Evolutionary conservation across 2,888 invertebrate genomes (phyloP).

Genomic region (Cynaeus angustus): DNA sequence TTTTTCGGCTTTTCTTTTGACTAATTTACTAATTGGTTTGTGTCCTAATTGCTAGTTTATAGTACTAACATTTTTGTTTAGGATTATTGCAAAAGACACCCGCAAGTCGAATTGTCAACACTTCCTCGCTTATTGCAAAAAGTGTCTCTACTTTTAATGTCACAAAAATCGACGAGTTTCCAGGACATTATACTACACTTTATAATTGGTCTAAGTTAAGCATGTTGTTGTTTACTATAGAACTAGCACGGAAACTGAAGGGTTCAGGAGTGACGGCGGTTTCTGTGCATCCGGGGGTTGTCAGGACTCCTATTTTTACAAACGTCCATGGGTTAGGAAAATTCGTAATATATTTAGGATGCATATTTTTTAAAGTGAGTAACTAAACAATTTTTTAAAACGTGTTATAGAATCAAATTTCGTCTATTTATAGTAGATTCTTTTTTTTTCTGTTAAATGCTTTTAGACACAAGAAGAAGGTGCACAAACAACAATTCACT

Average conservation of each 20-base stretch:
- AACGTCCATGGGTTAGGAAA: background rate
- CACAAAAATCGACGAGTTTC: background rate
- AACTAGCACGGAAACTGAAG: conserved; percentile 49
- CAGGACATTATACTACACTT: conserved; percentile 23
- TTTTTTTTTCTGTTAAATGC: background rate
- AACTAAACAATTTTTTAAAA: background rate
- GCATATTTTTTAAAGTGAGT: background rate
- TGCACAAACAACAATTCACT: conserved; percentile 63
- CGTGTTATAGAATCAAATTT: no score
- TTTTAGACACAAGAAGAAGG: conserved; percentile 61
- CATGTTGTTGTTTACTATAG: conserved; percentile 51
- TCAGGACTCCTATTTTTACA: conserved; percentile 29
- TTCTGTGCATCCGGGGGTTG: conserved; percentile 55
- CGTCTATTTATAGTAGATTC: no score
- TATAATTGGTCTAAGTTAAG: conserved; percentile 49
- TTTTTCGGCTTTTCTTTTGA: conserved; percentile 82
- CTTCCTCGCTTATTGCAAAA: background rate
- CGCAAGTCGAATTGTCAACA: conserved; percentile 2
- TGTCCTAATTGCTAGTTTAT: background rate
- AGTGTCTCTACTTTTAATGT: background rate
- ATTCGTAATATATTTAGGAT: background rate
- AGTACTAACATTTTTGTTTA: conserved; percentile 48
- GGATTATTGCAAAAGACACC: conserved; percentile 1
- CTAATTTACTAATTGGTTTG: conserved; percentile 75
- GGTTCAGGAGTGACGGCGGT: conserved; percentile 50